phyloP scores from a whole-genome alignment of 35 echinoderm and acorn worm species.

The Ophiothrix spiculata region DNA sequence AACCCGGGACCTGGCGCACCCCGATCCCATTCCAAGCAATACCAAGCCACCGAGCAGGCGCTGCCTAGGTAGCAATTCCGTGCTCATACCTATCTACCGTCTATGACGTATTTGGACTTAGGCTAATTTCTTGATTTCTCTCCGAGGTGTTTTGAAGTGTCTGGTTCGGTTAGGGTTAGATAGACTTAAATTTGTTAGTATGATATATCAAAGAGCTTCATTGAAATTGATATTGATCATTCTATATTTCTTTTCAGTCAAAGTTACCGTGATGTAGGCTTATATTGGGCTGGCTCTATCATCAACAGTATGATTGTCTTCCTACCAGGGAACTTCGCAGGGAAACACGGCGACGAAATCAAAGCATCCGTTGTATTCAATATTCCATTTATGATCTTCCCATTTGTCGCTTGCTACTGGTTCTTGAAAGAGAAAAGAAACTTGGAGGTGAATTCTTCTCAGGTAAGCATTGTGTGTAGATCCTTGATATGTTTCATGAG shows the following conservation, averaged over 20 bases:
- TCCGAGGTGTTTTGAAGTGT: no score
- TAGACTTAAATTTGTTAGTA: neutral
- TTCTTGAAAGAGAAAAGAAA: constrained; percentile 20
- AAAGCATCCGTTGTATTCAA: constrained; percentile 83
- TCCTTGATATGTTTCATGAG: no score
- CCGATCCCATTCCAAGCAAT: no score
- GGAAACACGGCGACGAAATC: constrained; percentile 71
- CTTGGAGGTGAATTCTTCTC: neutral
- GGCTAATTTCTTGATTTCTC: no score
- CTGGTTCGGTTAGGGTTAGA: no score
- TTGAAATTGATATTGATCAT: neutral
- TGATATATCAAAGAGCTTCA: neutral
- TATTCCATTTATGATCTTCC: constrained; percentile 73
- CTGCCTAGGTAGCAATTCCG: no score
- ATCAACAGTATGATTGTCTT: constrained; percentile 90
- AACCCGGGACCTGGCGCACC: no score
- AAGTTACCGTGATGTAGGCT: constrained; percentile 84
- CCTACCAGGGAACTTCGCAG: constrained; percentile 87
- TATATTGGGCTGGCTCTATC: constrained; percentile 94
- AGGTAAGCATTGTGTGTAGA: constrained; percentile 33
- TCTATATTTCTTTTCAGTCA: constrained; percentile 57
- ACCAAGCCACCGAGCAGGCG: no score
- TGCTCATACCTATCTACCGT: no score
- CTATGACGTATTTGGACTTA: no score
- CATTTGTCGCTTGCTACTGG: constrained; percentile 34